phyloP scores from a whole-genome alignment of 2,888 invertebrate genomes.

The Drosophila leonis region DNA sequence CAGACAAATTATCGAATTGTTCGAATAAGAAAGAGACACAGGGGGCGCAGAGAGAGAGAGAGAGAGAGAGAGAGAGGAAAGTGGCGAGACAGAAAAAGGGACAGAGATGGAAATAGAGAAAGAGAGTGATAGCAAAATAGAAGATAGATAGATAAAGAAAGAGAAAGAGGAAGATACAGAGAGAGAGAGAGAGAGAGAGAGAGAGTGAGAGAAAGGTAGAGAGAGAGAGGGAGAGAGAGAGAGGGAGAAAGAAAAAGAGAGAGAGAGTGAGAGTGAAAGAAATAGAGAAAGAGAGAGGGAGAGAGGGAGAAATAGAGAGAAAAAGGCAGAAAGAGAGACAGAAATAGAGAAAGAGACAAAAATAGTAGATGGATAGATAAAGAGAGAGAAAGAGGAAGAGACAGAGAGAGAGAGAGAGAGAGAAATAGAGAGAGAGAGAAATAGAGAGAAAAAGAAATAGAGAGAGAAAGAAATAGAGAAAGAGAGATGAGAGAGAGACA shows the following conservation, averaged over 20 bases:
- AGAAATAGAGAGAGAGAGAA: no score
- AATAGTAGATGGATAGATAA: background rate
- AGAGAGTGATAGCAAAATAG: background rate
- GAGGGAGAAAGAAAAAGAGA: background rate
- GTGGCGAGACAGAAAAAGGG: rapidly evolving
- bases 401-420: no score
- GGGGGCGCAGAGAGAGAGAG: background rate
- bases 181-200: background rate
- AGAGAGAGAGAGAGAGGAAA: background rate
- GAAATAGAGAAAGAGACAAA: background rate
- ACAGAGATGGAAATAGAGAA: background rate
- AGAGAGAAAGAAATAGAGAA: background rate
- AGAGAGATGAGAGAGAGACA: background rate
- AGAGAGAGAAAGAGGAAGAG: background rate
- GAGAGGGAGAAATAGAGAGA: background rate
- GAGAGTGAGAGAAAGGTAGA: background rate
- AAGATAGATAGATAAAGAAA: background rate
- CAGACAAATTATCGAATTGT: background rate
- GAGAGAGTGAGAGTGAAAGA: background rate
- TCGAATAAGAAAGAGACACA: background rate
- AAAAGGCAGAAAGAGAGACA: background rate
- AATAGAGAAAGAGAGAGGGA: background rate
- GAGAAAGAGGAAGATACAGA: background rate
- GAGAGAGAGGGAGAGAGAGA: background rate
- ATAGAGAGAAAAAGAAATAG: background rate